Evolutionary conservation across 2,113 vertebrate genomes (phyloP).

Genomic region (human (Homo sapiens)): DNA sequence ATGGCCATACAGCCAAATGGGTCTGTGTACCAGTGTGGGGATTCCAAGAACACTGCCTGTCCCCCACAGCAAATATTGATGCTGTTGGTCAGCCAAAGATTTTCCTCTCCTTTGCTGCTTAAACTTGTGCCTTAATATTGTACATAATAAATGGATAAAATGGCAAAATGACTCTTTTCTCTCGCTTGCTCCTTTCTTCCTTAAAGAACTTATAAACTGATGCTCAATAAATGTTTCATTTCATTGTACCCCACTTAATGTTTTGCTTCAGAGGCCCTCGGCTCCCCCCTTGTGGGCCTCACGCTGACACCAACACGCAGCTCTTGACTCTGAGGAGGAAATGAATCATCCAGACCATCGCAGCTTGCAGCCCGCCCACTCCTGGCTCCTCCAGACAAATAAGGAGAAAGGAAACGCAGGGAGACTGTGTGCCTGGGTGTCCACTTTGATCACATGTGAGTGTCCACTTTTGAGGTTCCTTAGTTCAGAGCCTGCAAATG

Average conservation of each 20-base stretch:
- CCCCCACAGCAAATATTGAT: constrained; percentile 72
- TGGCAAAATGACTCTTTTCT: not conserved
- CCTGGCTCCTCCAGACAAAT: not conserved
- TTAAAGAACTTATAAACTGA: not conserved
- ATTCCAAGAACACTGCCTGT: not conserved
- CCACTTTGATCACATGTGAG: not conserved
- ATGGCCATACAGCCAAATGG: constrained; percentile 71
- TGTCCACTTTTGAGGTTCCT: not conserved
- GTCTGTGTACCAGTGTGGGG: constrained; percentile 72
- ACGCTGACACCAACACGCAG: not conserved
- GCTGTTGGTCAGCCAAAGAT: constrained; percentile 86
- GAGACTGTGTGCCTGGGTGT: fast-evolving
- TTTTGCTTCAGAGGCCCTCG: not conserved
- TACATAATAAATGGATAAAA: constrained; percentile 88
- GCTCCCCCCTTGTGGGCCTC: not conserved
- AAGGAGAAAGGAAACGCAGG: not conserved
- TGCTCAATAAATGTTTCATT: not conserved
- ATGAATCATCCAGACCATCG: not conserved
- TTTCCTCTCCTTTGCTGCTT: constrained; percentile 85
- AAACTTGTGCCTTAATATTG: constrained; percentile 89
- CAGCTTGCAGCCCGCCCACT: not conserved
- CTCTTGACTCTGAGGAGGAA: not conserved
- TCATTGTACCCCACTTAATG: fast-evolving
- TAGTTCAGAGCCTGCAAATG: not conserved
- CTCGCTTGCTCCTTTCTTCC: constrained; percentile 36